A percentile compares a stretch with the other conserved stretches of the same genome.
phyloP scores from a whole-genome alignment of 2,113 vertebrate species.

The Saguinus imperator region DNA sequence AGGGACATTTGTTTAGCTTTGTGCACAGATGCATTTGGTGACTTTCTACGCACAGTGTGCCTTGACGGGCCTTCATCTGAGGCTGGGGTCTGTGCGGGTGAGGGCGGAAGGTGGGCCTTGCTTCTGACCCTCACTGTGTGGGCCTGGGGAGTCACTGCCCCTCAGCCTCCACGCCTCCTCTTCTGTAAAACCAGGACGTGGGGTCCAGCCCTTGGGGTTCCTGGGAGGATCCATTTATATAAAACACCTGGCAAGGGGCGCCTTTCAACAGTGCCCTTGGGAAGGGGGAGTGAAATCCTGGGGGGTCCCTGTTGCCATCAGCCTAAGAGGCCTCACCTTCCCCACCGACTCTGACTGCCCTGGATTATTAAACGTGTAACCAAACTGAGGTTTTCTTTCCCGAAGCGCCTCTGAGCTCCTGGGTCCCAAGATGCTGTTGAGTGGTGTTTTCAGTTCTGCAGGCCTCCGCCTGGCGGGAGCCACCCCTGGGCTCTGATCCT shows the following conservation, averaged over 20 bases:
- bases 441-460: background rate
- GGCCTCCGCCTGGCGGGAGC: background rate
- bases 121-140: accelerated
- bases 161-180: background rate
- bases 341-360: accelerated
- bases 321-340: accelerated
- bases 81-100: background rate
- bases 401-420: background rate
- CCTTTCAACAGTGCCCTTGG: accelerated
- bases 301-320: background rate
- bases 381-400: background rate
- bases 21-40: background rate
- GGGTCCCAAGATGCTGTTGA: accelerated
- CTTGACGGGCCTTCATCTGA: accelerated
- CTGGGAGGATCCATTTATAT: background rate
- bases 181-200: accelerated
- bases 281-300: background rate
- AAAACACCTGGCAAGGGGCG: accelerated
- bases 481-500: background rate
- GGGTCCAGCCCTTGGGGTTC: accelerated
- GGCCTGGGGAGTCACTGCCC: accelerated
- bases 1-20: background rate
- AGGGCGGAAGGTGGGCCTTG: accelerated
- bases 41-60: accelerated
- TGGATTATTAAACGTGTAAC: no score